Base-by-base conservation (phyloP, 2,888 invertebrate genomes). In the Morpho achilles region DNA sequence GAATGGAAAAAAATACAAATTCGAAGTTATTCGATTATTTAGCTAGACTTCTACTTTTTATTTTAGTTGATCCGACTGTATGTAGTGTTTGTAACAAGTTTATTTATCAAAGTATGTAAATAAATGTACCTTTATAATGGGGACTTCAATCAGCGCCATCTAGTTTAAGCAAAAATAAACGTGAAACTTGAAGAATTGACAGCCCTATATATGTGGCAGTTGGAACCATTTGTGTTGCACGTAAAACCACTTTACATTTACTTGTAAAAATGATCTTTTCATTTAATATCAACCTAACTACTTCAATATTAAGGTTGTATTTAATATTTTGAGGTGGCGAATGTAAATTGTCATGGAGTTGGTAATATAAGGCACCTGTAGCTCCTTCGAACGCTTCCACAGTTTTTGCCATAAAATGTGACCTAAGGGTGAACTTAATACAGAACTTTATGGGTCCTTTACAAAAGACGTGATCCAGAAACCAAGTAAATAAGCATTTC, bases 321-420 rank as follows among this genome's bases (percentile, higher is more conserved):
- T 55, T 50, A n/a, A 50, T 50, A 16, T 48, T 58, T 42, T 43
- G 44, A 4, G 51, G 47, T 53, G 56, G 59, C 60, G 59, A 59
- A 63, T 63, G 58, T 55, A 51, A 60, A 62, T 60, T 61, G 52
- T 52, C 56, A 22, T 54, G 56, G 63, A 61, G 54, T 65, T 59
- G 60, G 60, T 60, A 61, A 65, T 65, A 55, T 54, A 50, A 55
- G 63, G 58, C 65, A 66, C 65, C 67, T 67, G 67, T 64, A 62
- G 67, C 58, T 63, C 54, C 42, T 23, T 23, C 7, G 54, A 48
- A 10, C 42, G 52, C 47, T 55, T 50, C 55, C 49, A 55, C 55
- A 49, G 44, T 55, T 57, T 66, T 56, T 58, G 49, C 58, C 52
- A 60, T 64, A 60, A 64, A 62, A 58, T 63, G 56, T 41, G 58